Evolutionary conservation across 2,113 vertebrate genomes (phyloP).

Genomic region (Litocranius walleri): DNA sequence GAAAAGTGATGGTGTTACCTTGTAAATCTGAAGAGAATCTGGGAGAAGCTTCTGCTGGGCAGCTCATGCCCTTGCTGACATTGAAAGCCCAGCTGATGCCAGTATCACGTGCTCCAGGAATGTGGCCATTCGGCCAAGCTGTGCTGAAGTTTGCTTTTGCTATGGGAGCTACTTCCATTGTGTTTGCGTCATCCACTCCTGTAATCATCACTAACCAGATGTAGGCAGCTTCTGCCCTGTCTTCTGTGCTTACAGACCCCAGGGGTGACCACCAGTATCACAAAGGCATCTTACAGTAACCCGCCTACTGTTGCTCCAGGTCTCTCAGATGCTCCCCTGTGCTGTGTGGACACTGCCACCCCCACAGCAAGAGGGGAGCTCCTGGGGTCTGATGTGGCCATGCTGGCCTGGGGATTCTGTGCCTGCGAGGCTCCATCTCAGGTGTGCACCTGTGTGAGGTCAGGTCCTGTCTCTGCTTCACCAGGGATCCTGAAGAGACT

Average conservation of each 20-base stretch:
- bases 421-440: fast-evolving
- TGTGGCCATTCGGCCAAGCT: neutral
- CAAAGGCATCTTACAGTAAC: neutral
- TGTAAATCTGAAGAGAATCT: neutral
- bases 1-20: neutral
- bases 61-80: neutral
- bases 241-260: neutral
- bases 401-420: neutral
- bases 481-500: neutral
- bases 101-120: neutral
- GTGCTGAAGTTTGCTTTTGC: neutral
- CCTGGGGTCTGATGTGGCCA: neutral
- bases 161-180: neutral
- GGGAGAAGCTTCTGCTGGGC: neutral
- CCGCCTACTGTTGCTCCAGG: neutral
- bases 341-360: neutral
- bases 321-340: neutral
- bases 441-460: neutral
- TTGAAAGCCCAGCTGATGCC: neutral
- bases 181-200: neutral
- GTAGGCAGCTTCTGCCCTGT: neutral
- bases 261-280: neutral
- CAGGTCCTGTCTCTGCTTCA: neutral
- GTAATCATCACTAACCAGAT: neutral
- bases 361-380: neutral